Conservation (phyloP, 2,113 vertebrate genomes). For the Pseudolaguvia tuberculata region DNA sequence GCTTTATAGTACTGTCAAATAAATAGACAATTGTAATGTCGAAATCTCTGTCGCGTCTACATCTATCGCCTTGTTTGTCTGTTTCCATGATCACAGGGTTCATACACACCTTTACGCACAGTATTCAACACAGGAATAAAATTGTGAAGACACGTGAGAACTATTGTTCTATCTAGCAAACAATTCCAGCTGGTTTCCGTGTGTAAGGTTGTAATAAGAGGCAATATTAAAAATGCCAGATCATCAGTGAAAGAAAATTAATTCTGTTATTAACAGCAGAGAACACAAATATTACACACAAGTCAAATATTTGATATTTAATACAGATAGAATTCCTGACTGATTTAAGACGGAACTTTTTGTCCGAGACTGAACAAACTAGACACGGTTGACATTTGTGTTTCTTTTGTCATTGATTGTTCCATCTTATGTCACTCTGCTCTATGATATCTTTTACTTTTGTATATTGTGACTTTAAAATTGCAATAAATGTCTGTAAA, state of each 20-base stretch:
- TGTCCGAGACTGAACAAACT: slow-evolving; percentile 35
- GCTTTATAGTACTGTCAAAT: background rate
- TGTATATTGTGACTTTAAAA: slow-evolving; percentile 56
- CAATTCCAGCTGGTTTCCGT: background rate
- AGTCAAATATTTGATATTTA: background rate
- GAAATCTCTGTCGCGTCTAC: background rate
- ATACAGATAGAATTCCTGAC: background rate
- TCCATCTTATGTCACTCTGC: slow-evolving; percentile 40
- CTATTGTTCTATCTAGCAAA: background rate
- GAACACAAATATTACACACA: slow-evolving; percentile 12
- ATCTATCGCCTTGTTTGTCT: background rate
- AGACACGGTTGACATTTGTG: slow-evolving; percentile 26
- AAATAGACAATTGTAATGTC: background rate
- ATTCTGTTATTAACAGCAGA: background rate
- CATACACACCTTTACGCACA: background rate
- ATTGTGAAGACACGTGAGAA: slow-evolving; percentile 4
- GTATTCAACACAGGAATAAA: background rate
- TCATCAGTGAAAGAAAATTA: background rate
- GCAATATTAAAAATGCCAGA: background rate
- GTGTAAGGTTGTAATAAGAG: background rate
- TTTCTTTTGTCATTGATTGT: slow-evolving; percentile 14
- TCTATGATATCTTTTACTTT: slow-evolving; percentile 36
- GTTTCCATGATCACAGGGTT: background rate
- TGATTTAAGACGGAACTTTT: slow-evolving; percentile 15
- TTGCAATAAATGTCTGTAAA: slow-evolving; percentile 68